Conservation (phyloP, 2,888 invertebrate genomes). For the Chromoteleia sp. region DNA sequence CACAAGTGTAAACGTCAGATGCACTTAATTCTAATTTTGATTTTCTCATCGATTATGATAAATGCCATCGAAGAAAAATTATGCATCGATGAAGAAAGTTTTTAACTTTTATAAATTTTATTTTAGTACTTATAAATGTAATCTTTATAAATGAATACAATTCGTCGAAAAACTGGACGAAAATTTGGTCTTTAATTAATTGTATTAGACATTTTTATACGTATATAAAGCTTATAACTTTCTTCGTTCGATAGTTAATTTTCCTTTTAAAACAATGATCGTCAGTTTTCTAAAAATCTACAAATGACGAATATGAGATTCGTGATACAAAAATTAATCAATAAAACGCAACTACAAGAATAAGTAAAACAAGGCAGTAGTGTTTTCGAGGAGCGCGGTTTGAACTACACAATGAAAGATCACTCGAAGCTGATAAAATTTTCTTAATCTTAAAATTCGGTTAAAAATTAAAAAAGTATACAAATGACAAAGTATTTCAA, state of each 20-base stretch:
- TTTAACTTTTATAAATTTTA: background rate
- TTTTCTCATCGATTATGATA: constrained; percentile 3
- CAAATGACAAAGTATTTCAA: background rate
- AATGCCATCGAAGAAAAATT: background rate
- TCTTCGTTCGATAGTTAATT: constrained; percentile 1
- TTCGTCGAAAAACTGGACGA: no score
- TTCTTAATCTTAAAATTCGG: background rate
- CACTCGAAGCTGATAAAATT: constrained; percentile 28
- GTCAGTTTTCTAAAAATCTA: constrained; percentile 7
- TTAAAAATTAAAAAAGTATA: background rate
- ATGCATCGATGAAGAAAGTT: background rate
- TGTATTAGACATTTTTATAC: no score
- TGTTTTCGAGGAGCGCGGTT: constrained; percentile 25
- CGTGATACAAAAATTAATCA: background rate
- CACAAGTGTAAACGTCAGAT: background rate
- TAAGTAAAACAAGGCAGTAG: constrained; percentile 14
- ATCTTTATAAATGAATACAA: background rate
- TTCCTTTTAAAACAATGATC: constrained; percentile 10
- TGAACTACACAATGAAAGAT: constrained; percentile 16
- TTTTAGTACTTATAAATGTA: background rate
- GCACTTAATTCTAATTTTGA: constrained; percentile 3
- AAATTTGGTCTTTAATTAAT: no score
- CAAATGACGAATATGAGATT: background rate
- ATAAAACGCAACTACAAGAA: constrained; percentile 6
- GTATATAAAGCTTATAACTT: no score